Percentiles rank a stretch among this genome's conserved stretches.
Evolutionary conservation across 2,797 vertebrate genomes (phyloP).

Genomic region (Fratercula arctica): DNA sequence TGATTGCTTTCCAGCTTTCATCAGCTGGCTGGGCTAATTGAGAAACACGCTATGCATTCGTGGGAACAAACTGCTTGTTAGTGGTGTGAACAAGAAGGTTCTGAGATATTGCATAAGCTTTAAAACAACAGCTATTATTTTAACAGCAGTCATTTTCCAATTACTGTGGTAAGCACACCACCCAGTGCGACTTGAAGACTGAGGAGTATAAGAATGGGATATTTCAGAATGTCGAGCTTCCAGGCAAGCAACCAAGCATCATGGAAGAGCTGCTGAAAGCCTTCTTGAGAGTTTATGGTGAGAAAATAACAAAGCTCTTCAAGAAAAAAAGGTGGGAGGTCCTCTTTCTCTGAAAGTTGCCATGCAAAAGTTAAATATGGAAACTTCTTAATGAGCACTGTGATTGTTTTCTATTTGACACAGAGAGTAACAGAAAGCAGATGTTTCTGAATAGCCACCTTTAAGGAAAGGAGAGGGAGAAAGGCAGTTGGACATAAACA

Average conservation of each 20-base stretch:
- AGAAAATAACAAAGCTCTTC: constrained; percentile 28
- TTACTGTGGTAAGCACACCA: background rate
- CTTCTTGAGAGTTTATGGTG: background rate
- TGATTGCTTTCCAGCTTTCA: background rate
- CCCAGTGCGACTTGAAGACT: background rate
- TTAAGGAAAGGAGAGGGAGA: background rate
- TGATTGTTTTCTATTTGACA: constrained; percentile 23
- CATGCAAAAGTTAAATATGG: constrained; percentile 3
- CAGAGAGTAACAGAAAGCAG: constrained; percentile 8
- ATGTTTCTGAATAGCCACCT: constrained; percentile 1
- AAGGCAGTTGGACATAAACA: background rate
- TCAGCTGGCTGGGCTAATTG: background rate
- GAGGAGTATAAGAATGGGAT: background rate
- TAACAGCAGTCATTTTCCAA: background rate
- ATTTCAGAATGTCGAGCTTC: background rate
- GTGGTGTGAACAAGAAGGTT: background rate
- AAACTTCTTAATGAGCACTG: constrained; percentile 20
- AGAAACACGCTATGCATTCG: background rate
- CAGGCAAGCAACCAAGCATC: background rate
- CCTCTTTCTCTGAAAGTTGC: background rate
- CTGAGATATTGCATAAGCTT: background rate
- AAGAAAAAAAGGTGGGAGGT: constrained; percentile 16
- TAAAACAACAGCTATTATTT: background rate
- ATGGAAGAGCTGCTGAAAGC: background rate
- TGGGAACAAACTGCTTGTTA: background rate